Percentiles rank a stretch among this genome's conserved stretches.
Conservation (phyloP, 2,113 vertebrate genomes). For the Turnix velox region DNA sequence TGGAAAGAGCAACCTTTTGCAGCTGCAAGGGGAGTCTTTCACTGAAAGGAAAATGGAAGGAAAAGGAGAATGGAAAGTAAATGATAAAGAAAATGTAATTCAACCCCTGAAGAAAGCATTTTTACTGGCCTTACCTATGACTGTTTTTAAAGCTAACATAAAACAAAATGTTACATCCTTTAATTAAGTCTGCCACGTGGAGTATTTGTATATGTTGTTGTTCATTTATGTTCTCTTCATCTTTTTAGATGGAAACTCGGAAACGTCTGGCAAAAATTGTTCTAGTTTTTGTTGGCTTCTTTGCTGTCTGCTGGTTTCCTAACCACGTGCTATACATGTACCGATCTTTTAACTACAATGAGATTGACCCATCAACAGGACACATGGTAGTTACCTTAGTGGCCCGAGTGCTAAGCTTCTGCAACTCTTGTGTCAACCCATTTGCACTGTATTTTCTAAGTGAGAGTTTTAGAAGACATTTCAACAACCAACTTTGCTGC, state of each 20-base stretch:
- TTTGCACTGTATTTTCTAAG: slow-evolving; percentile 93
- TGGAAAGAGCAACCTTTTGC: neutral
- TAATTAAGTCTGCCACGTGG: neutral
- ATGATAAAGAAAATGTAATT: neutral
- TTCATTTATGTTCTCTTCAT: slow-evolving; percentile 4
- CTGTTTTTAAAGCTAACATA: neutral
- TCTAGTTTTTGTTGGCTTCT: slow-evolving; percentile 88
- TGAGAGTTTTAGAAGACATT: slow-evolving; percentile 88
- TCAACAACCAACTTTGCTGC: slow-evolving; percentile 87
- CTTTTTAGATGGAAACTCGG: slow-evolving; percentile 88
- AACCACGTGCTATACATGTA: slow-evolving; percentile 93
- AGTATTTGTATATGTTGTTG: neutral
- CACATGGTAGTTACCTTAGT: slow-evolving; percentile 87
- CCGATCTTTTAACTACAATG: slow-evolving; percentile 86
- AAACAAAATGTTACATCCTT: neutral
- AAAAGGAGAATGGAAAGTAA: neutral
- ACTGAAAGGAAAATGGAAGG: neutral
- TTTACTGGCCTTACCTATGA: neutral
- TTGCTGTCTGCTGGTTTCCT: slow-evolving; percentile 91
- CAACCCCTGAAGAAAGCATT: neutral
- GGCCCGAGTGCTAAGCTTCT: slow-evolving; percentile 88
- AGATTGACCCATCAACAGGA: slow-evolving; percentile 81
- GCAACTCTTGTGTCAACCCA: slow-evolving; percentile 91
- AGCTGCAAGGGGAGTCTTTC: neutral
- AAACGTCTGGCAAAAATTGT: slow-evolving; percentile 95